Evolutionary conservation across 2,888 invertebrate species (phyloP).

Genomic region (Tetramorium bicarinatum): DNA sequence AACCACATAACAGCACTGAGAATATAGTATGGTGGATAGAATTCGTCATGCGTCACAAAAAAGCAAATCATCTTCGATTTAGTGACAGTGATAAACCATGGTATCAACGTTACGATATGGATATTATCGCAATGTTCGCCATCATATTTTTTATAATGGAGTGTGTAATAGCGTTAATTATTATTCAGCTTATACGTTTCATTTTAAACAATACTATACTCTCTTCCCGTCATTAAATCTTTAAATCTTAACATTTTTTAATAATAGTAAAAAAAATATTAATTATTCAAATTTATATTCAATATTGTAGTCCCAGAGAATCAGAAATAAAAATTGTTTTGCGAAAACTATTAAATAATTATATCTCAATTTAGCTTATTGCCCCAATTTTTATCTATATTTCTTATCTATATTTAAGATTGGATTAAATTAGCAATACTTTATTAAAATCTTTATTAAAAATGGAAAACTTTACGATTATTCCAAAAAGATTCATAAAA

Average conservation of each 20-base stretch:
- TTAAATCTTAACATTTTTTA: background rate
- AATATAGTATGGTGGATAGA: slow-evolving; percentile 77
- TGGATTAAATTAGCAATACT: background rate
- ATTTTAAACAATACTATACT: background rate
- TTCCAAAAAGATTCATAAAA: too few species aligned
- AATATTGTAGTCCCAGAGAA: background rate
- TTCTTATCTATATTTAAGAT: background rate
- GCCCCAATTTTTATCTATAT: background rate
- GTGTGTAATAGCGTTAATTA: background rate
- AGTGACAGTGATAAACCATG: slow-evolving; percentile 68
- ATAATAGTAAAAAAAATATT: background rate
- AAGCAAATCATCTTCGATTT: slow-evolving; percentile 63
- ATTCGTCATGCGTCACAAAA: slow-evolving; percentile 74
- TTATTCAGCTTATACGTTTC: background rate
- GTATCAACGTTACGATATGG: slow-evolving; percentile 72
- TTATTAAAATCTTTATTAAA: background rate
- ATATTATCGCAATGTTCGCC: slow-evolving; percentile 60
- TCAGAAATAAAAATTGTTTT: background rate
- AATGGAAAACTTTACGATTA: background rate
- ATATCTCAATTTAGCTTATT: background rate
- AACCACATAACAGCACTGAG: slow-evolving; percentile 62
- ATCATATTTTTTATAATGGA: background rate
- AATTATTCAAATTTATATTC: background rate
- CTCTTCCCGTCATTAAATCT: background rate
- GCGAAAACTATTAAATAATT: background rate